Evolutionary conservation across 2,113 vertebrate genomes (phyloP).

Genomic region (Sceloporus tristichus): DNA sequence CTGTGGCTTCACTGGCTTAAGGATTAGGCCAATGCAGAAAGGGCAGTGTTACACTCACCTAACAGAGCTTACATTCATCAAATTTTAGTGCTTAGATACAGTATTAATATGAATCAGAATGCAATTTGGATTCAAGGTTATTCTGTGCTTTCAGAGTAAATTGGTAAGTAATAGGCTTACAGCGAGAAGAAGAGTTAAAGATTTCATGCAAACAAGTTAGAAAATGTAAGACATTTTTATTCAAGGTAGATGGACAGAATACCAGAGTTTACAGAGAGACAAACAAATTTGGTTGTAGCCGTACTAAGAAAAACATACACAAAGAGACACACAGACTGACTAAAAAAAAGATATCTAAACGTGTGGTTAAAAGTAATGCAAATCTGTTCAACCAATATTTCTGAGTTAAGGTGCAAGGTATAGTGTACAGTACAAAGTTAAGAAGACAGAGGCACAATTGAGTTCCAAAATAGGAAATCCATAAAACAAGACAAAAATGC

Average conservation of each 20-base stretch:
- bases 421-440: constrained; percentile 32
- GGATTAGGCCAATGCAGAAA: not conserved
- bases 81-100: not conserved
- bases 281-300: constrained; percentile 29
- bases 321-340: constrained; percentile 20
- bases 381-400: constrained; percentile 28
- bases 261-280: constrained; percentile 9
- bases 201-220: constrained; percentile 49
- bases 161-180: constrained; percentile 43
- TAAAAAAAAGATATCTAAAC: constrained; percentile 39
- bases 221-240: constrained; percentile 44
- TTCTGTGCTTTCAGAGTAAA: not conserved
- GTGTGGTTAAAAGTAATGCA: constrained; percentile 39
- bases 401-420: constrained; percentile 41
- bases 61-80: not conserved
- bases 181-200: constrained; percentile 42
- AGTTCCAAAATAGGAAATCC: constrained; percentile 8
- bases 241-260: constrained; percentile 10
- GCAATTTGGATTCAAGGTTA: constrained; percentile 32
- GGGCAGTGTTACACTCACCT: not conserved
- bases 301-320: constrained; percentile 35
- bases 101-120: constrained; percentile 39
- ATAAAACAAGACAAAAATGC: constrained; percentile 40
- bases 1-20: not conserved
- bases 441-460: constrained; percentile 36